phyloP scores from a whole-genome alignment of 2,113 vertebrate species.

The Boleophthalmus pectinirostris region DNA sequence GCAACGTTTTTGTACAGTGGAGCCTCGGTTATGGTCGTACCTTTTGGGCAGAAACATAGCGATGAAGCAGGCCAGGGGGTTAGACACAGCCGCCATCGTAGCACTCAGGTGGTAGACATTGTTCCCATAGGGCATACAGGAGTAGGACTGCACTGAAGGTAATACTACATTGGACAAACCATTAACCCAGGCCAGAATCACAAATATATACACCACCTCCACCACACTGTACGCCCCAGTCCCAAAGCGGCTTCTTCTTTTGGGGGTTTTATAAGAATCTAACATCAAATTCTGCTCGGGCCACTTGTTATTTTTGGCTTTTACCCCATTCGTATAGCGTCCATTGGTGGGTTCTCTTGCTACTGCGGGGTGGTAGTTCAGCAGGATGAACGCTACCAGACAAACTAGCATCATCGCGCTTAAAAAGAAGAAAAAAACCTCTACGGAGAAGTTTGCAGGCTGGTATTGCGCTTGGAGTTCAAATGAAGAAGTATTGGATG shows the following conservation, averaged over 20 bases:
- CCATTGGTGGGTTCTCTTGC: constrained; percentile 34
- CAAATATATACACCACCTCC: constrained; percentile 76
- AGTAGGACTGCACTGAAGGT: constrained; percentile 83
- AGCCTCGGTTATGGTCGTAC: constrained; percentile 50
- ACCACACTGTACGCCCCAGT: constrained; percentile 59
- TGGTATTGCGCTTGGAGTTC: constrained; percentile 66
- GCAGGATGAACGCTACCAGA: constrained; percentile 75
- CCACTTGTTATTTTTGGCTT: constrained; percentile 21
- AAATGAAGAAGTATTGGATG: constrained; percentile 16
- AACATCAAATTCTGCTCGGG: constrained; percentile 67
- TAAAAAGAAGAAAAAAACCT: constrained; percentile 82
- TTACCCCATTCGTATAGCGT: constrained; percentile 28
- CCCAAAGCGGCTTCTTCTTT: constrained; percentile 53
- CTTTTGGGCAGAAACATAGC: constrained; percentile 77
- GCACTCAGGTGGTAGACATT: constrained; percentile 78
- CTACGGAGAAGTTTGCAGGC: constrained; percentile 74
- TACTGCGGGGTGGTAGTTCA: constrained; percentile 76
- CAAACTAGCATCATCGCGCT: constrained; percentile 79
- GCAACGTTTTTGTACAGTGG: no score
- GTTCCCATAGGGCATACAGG: constrained; percentile 82
- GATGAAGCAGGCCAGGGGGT: constrained; percentile 82
- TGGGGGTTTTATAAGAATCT: constrained; percentile 4
- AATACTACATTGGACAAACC: constrained; percentile 80
- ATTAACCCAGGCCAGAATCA: constrained; percentile 77
- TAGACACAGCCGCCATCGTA: constrained; percentile 77